phyloP scores from a whole-genome alignment of 2,888 invertebrate species.

The Macrophya annulata region DNA sequence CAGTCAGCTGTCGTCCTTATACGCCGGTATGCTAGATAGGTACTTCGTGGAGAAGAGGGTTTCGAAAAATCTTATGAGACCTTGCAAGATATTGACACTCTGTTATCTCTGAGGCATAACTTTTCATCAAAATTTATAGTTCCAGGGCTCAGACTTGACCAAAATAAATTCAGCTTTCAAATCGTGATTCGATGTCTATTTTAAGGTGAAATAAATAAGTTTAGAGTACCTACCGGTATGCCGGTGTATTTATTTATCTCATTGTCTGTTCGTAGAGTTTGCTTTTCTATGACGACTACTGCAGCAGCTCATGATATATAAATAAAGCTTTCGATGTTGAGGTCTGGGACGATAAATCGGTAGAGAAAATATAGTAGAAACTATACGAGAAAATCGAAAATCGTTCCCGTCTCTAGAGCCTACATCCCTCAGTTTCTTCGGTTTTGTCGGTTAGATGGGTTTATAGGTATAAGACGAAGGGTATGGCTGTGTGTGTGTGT shows the following conservation, averaged over 20 bases:
- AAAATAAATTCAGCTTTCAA: neutral
- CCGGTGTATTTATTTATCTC: slow-evolving; percentile 1
- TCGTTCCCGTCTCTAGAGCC: slow-evolving; percentile 34
- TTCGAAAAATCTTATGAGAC: slow-evolving; percentile 7
- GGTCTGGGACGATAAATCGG: slow-evolving; percentile 13
- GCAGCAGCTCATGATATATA: neutral
- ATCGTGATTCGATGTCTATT: neutral
- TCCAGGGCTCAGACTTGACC: neutral
- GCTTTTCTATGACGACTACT: neutral
- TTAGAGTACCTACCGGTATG: neutral
- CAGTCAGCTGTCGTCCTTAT: slow-evolving; percentile 15
- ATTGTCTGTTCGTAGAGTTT: neutral
- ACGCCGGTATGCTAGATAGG: neutral
- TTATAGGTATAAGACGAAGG: neutral
- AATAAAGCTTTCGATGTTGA: neutral
- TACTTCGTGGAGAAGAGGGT: slow-evolving; percentile 32
- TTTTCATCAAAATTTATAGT: neutral
- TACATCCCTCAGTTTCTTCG: slow-evolving; percentile 23
- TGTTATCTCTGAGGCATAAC: neutral
- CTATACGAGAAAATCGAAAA: slow-evolving; percentile 22
- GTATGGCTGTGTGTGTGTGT: neutral
- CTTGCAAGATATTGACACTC: slow-evolving; percentile 10
- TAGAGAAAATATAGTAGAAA: slow-evolving; percentile 19
- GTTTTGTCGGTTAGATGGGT: slow-evolving; percentile 2
- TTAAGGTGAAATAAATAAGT: neutral